These are phyloP conservation scores for Amazona guildingii DNA, from an alignment of 2,113 vertebrate genomes.

Conservation along the genomic window DNA sequence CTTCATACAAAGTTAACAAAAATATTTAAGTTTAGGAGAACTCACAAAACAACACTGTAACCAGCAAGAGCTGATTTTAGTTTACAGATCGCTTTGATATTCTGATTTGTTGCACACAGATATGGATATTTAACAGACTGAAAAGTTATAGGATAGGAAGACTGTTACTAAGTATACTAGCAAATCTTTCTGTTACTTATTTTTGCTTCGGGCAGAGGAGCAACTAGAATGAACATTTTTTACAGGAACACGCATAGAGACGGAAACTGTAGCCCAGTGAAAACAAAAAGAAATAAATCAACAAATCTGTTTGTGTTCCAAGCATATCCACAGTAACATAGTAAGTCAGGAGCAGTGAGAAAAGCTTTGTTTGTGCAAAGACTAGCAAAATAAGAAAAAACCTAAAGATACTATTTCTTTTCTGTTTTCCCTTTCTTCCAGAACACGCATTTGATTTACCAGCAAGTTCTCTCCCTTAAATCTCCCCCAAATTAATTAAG, in stretches of 20 bases:
- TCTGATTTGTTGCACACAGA: neutral
- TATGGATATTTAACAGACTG: neutral
- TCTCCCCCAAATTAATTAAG: neutral
- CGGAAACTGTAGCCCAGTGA: neutral
- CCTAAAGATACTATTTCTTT: fast-evolving
- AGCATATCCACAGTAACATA: neutral
- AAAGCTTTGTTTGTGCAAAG: neutral
- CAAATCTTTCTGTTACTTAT: neutral
- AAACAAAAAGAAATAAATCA: neutral
- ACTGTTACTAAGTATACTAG: neutral
- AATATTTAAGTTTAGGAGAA: neutral
- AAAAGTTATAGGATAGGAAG: neutral
- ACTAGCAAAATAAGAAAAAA: neutral
- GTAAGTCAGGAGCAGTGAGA: neutral
- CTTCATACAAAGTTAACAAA: neutral
- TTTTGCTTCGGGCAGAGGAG: neutral
- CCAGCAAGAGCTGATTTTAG: neutral
- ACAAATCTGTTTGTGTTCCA: neutral
- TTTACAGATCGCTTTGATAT: neutral
- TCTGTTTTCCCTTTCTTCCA: neutral
- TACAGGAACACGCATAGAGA: neutral
- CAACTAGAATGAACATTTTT: neutral
- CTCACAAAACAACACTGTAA: neutral
- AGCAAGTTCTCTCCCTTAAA: neutral
- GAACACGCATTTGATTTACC: neutral